phyloP scores from a whole-genome alignment of 2,113 vertebrate genomes.

The Zosterops japonicus region DNA sequence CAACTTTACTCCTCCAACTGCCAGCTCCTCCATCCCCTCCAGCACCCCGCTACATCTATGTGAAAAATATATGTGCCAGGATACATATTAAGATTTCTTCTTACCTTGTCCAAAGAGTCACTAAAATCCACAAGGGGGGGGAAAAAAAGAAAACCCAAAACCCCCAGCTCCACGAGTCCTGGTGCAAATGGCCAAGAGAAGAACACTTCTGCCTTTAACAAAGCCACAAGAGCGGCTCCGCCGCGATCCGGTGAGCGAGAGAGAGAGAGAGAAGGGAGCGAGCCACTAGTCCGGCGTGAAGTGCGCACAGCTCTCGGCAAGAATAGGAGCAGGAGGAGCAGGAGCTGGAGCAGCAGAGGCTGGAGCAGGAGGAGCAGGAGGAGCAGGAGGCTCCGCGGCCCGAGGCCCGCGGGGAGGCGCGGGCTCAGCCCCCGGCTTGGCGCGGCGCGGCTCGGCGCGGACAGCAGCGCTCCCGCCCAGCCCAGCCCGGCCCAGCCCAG shows the following conservation, averaged over 20 bases:
- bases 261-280: neutral
- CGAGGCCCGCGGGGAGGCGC: neutral
- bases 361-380: no score
- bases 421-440: constrained; percentile 48
- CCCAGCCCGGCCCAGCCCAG: neutral
- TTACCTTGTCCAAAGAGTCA: constrained; percentile 67
- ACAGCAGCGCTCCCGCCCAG: constrained; percentile 45
- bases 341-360: no score
- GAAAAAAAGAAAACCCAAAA: neutral
- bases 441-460: neutral
- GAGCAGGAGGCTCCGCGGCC: neutral
- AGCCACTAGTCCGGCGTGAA: neutral
- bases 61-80: rapidly evolving
- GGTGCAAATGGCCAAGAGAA: neutral
- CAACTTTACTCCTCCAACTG: constrained; percentile 28
- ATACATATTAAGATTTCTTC: neutral
- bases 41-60: rapidly evolving
- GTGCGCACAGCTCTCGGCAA: constrained; percentile 4
- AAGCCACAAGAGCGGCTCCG: neutral
- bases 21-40: neutral
- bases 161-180: neutral
- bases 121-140: constrained; percentile 14
- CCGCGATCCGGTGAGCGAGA: neutral
- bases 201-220: neutral
- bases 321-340: no score